Conservation (phyloP, 2,888 invertebrate genomes). For the Caenorhabditis sp. region DNA sequence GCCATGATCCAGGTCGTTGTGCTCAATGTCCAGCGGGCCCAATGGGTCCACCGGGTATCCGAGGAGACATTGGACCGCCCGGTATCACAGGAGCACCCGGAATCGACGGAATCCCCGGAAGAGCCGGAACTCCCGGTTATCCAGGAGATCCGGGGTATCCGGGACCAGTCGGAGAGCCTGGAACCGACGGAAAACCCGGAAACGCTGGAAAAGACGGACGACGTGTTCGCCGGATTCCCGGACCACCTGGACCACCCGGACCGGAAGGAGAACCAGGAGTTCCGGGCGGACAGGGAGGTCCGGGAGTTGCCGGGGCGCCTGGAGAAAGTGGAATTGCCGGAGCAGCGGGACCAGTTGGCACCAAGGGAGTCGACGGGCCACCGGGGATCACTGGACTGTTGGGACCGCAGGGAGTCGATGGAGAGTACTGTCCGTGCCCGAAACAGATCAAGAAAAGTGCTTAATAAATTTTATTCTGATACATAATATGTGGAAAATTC, state of each 20-base stretch:
- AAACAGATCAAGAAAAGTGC: conserved; percentile 44
- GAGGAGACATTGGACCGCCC: conserved; percentile 56
- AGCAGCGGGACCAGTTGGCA: conserved; percentile 72
- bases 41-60: conserved; percentile 71
- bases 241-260: conserved; percentile 65
- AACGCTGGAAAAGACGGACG: conserved; percentile 47
- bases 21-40: conserved; percentile 74
- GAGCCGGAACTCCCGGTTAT: conserved; percentile 55
- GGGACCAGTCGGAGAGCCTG: conserved; percentile 62
- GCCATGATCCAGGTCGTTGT: conserved; percentile 61
- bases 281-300: conserved; percentile 52
- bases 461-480: no score
- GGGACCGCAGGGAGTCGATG: conserved; percentile 61
- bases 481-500: no score
- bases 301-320: conserved; percentile 57
- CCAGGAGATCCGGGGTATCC: conserved; percentile 64
- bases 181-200: conserved; percentile 60
- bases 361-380: conserved; percentile 56
- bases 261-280: conserved; percentile 60
- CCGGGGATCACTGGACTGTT: conserved; percentile 42
- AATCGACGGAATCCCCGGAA: conserved; percentile 65
- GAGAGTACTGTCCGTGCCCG: conserved; percentile 68
- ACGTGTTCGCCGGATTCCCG: conserved; percentile 41
- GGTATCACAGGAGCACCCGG: conserved; percentile 51
- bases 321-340: conserved; percentile 72